Percentiles rank a stretch among this genome's conserved stretches.
phyloP scores from a whole-genome alignment of 2,797 vertebrate species.

The Notolabrus celidotus region DNA sequence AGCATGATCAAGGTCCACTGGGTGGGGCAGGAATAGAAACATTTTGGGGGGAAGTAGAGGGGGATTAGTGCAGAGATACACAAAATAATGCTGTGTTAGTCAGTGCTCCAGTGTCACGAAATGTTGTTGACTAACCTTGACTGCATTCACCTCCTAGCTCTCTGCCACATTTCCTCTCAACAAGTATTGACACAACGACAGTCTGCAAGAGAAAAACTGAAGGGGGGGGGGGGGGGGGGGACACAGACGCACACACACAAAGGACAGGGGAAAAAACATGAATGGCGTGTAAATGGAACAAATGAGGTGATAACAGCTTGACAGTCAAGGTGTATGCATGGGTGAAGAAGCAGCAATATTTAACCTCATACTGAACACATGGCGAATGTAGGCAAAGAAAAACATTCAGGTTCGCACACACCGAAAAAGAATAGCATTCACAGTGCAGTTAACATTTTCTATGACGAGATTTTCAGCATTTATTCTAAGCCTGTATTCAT shows the following conservation, averaged over 20 bases:
- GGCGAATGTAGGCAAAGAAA: constrained; percentile 38
- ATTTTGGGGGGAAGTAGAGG: neutral
- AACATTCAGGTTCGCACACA: constrained; percentile 27
- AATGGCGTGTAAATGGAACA: constrained; percentile 82
- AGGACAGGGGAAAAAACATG: constrained; percentile 69
- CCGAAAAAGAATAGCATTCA: constrained; percentile 49
- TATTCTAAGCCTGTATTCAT: constrained; percentile 70
- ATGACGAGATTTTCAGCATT: constrained; percentile 68
- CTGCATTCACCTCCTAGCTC: constrained; percentile 82
- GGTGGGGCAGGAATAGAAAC: constrained; percentile 37
- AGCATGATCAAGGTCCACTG: constrained; percentile 43
- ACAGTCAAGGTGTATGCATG: constrained; percentile 68
- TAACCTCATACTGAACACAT: constrained; percentile 46
- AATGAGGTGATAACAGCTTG: constrained; percentile 80
- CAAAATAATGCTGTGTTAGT: constrained; percentile 53
- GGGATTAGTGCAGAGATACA: constrained; percentile 13
- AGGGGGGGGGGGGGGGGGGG: constrained; percentile 57
- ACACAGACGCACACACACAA: constrained; percentile 57
- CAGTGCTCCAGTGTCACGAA: constrained; percentile 60
- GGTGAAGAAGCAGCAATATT: constrained; percentile 66
- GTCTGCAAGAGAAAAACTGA: constrained; percentile 77
- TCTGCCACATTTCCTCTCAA: constrained; percentile 78
- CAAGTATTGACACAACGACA: constrained; percentile 84
- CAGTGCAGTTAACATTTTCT: constrained; percentile 70
- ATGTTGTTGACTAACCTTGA: constrained; percentile 82